Evolutionary conservation across 1,140 invertebrate species (phyloP).

Genomic region (Cydia pomonella): DNA sequence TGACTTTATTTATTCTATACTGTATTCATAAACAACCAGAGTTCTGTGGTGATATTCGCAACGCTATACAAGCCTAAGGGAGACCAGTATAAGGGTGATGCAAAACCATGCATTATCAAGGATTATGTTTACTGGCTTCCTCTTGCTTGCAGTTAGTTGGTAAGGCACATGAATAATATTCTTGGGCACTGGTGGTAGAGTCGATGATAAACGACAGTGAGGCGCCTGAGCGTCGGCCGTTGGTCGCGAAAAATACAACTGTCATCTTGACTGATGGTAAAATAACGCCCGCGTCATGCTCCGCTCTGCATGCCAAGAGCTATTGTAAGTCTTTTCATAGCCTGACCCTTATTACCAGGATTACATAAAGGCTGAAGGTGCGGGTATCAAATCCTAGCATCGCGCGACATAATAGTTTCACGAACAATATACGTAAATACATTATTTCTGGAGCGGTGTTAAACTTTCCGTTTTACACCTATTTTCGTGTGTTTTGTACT

Average conservation of each 20-base stretch:
- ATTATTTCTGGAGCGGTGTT: neutral
- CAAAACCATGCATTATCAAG: neutral
- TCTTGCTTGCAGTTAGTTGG: neutral
- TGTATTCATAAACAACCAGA: slow-evolving; percentile 71
- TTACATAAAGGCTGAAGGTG: slow-evolving; percentile 48
- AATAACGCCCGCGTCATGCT: slow-evolving; percentile 75
- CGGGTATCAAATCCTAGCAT: neutral
- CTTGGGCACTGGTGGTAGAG: slow-evolving; percentile 62
- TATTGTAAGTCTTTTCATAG: slow-evolving; percentile 65
- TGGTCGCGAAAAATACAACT: slow-evolving; percentile 78
- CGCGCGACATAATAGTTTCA: slow-evolving; percentile 26
- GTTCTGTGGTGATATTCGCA: slow-evolving; percentile 28
- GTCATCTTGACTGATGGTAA: slow-evolving; percentile 78
- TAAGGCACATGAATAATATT: neutral
- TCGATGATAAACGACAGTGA: slow-evolving; percentile 75
- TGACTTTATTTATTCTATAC: slow-evolving; percentile 62
- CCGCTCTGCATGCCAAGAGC: slow-evolving; percentile 68
- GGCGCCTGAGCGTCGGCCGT: slow-evolving; percentile 72
- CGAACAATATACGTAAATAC: slow-evolving; percentile 25
- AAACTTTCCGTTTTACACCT: too few relatives aligned
- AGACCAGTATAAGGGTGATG: neutral
- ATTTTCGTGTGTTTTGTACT: too few relatives aligned
- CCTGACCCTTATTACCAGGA: slow-evolving; percentile 63
- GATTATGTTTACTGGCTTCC: slow-evolving; percentile 2
- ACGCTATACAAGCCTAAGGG: neutral